Base-by-base conservation (phyloP, 1,140 invertebrate species). In the Drosophila pruinosa region DNA sequence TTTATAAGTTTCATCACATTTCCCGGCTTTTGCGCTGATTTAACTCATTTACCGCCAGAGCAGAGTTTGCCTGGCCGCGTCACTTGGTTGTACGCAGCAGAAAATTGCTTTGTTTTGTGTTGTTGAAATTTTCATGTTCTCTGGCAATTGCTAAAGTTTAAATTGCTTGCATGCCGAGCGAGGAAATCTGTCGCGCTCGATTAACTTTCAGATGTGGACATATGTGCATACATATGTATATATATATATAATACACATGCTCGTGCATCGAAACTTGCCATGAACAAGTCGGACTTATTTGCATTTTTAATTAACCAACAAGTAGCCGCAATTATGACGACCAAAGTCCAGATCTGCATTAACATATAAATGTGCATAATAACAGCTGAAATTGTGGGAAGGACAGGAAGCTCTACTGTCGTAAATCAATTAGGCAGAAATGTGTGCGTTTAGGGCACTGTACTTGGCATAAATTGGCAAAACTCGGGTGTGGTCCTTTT, bases 301-400 rank as follows among this genome's bases (percentile, higher is more conserved):
- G 70, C 64, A 77, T 77, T 59, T 78, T 78, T 75, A 78, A 78
- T 75, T 78, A 78, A 78, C 72, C 75, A 78, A 78, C 75, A 78
- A 78, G 72, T 75, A 73, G 72, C 59, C 54, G 69, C 75, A 78
- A 78, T 78, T 78, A 78, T 41, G 68, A 3, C n/a, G 68, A 21
- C 24, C 47, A 28, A 22, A 50, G 59, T 63, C 52, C 59, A 59
- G 48, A 38, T 48, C 22, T 34, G 28, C 15, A 71, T 75, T 67
- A 56, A 47, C 69, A 75, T 67, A 75, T 52, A 61, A 34, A 48
- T 53, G 28, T 69, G 38, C 36, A 47, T 62, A 47, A 56, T 39
- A 21, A 28, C 62, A 48, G 53, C 26, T 48, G n/a, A n/a, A n/a
- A n/a, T n/a, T n/a, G 41, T 28, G 17, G 21, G 21, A 38, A n/a